A percentile compares a stretch with the other conserved stretches of the same genome.
phyloP scores from a whole-genome alignment of 2,113 vertebrate genomes.

The Cavia aperea region DNA sequence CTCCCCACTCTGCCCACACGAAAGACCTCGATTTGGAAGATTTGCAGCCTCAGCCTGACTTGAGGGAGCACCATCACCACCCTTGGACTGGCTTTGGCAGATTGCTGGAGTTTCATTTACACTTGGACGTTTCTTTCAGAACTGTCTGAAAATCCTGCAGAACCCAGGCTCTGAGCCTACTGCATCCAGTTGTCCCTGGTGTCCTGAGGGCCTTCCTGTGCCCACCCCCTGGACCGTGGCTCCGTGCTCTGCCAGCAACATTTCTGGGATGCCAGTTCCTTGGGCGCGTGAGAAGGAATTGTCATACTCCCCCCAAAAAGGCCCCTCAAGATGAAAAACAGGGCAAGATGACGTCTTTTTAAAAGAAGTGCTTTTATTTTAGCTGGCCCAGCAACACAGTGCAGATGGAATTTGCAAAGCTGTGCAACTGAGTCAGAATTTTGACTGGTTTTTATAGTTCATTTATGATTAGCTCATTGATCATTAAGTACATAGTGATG shows the following conservation, averaged over 20 bases:
- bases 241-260: background rate
- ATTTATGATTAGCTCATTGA: too few relatives aligned
- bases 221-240: background rate
- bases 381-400: too few relatives aligned
- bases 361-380: too few relatives aligned
- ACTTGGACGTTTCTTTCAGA: background rate
- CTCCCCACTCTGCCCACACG: background rate
- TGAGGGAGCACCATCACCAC: background rate
- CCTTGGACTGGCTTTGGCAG: background rate
- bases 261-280: background rate
- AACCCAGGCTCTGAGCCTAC: background rate
- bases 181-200: background rate
- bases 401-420: too few relatives aligned
- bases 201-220: background rate
- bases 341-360: too few relatives aligned
- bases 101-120: background rate
- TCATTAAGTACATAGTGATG: too few relatives aligned
- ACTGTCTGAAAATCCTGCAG: background rate
- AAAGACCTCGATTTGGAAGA: background rate
- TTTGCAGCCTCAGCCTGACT: background rate
- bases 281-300: background rate
- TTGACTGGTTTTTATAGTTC: too few relatives aligned
- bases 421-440: too few relatives aligned
- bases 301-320: too few relatives aligned
- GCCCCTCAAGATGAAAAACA: too few relatives aligned